phyloP scores from a whole-genome alignment of 2,888 invertebrate genomes.

The Synanthedon tipuliformis region DNA sequence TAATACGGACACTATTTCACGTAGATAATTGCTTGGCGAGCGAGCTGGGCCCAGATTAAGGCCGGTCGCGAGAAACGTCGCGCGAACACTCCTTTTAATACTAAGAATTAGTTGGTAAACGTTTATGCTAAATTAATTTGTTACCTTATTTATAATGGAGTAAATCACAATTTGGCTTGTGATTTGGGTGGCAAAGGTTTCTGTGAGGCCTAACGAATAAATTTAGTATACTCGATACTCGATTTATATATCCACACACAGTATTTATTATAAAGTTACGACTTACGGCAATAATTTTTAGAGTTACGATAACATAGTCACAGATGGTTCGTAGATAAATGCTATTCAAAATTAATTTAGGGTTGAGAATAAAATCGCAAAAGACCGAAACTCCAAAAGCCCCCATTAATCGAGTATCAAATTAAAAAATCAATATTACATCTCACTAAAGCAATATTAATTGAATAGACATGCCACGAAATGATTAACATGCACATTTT shows the following conservation, averaged over 20 bases:
- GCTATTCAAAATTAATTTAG: neutral
- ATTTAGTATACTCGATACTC: too few relatives aligned
- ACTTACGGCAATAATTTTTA: too few relatives aligned
- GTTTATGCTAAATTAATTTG: neutral
- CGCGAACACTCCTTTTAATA: constrained; percentile 26
- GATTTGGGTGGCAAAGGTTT: too few relatives aligned
- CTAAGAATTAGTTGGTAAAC: constrained; percentile 12
- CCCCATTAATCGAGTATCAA: constrained; percentile 24
- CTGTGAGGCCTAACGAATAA: too few relatives aligned
- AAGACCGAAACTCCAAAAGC: constrained; percentile 9
- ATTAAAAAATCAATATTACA: constrained; percentile 2
- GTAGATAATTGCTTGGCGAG: constrained; percentile 61
- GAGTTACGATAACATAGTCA: neutral
- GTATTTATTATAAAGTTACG: too few relatives aligned
- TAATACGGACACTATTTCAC: constrained; percentile 60
- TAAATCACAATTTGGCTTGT: too few relatives aligned
- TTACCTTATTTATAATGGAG: too few relatives aligned
- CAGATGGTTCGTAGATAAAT: neutral
- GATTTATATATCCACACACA: too few relatives aligned
- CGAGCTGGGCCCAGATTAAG: constrained; percentile 32
- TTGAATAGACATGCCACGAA: neutral
- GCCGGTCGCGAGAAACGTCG: constrained; percentile 21
- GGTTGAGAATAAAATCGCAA: neutral
- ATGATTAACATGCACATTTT: too few relatives aligned
- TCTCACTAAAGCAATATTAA: neutral